Evolutionary conservation across 64 coral and sea anemone species (phyloP).

Genomic region (Stichodactyla helianthus): DNA sequence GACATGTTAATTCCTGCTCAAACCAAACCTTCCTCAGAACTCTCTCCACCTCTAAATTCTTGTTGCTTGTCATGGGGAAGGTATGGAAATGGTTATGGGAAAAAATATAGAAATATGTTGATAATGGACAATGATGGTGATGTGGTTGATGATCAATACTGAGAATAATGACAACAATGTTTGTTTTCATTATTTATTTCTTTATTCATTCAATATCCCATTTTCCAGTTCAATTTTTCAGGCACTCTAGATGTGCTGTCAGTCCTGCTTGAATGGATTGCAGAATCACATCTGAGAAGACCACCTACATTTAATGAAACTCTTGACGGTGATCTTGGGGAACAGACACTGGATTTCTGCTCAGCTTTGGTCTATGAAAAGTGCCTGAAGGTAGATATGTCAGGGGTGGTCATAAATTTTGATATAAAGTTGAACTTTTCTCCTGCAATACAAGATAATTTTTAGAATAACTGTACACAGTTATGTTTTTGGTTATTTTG

Average conservation of each 20-base stretch:
- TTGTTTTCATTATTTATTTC: no score
- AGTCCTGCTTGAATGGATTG: conserved; percentile 78
- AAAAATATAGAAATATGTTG: no score
- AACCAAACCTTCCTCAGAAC: no score
- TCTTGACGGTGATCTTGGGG: conserved; percentile 49
- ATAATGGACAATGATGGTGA: background rate
- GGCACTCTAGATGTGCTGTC: conserved; percentile 74
- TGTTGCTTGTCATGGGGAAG: no score
- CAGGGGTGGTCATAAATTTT: background rate
- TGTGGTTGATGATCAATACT: no score
- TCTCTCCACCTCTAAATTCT: no score
- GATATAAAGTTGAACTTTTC: no score
- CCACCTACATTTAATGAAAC: conserved; percentile 74
- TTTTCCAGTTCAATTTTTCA: conserved; percentile 73
- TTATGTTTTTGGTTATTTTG: background rate
- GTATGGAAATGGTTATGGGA: no score
- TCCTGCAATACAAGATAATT: background rate
- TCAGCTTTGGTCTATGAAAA: conserved; percentile 86
- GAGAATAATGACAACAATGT: no score
- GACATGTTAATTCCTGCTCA: no score
- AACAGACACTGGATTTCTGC: conserved; percentile 71
- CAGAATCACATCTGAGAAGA: conserved; percentile 69
- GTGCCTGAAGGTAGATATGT: conserved; percentile 67
- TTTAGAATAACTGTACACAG: background rate
- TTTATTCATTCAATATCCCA: background rate